A percentile compares a stretch with the other conserved stretches of the same genome.
These are phyloP conservation scores for Australoheros facetus DNA, from an alignment of 2,797 vertebrate species.

Conservation along the genomic window DNA sequence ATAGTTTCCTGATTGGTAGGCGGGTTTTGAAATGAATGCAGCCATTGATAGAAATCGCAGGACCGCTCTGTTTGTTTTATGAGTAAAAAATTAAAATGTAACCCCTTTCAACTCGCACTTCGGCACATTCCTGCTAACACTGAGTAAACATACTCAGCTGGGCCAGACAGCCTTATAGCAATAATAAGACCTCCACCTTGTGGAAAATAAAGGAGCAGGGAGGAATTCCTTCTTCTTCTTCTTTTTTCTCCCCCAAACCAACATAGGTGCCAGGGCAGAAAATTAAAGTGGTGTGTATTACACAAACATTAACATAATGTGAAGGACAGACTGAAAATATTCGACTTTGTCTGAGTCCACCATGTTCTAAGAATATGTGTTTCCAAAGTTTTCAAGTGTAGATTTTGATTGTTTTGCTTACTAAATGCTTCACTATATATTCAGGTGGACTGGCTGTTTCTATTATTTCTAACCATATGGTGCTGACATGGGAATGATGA, in stretches of 20 bases:
- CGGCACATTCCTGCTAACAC: conserved; percentile 69
- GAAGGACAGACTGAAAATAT: conserved; percentile 35
- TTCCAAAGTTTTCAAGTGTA: conserved; percentile 24
- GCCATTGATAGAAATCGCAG: conserved; percentile 78
- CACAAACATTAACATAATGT: conserved; percentile 54
- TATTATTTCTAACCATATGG: conserved; percentile 54
- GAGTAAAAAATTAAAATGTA: conserved; percentile 67
- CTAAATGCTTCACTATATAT: conserved; percentile 26
- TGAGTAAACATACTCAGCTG: conserved; percentile 74
- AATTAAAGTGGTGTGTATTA: conserved; percentile 50
- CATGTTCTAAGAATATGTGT: conserved; percentile 28
- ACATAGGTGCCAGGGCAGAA: conserved; percentile 47
- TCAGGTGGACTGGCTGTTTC: conserved; percentile 28
- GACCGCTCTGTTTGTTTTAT: conserved; percentile 71
- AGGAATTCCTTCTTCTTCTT: conserved; percentile 45
- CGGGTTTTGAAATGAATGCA: conserved; percentile 71
- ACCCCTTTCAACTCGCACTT: conserved; percentile 70
- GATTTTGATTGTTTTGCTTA: conserved; percentile 42
- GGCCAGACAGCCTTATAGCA: conserved; percentile 53
- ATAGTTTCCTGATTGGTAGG: conserved; percentile 52
- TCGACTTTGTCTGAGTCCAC: conserved; percentile 23
- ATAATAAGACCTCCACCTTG: conserved; percentile 64
- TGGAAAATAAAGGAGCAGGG: not conserved
- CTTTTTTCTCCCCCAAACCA: conserved; percentile 44
- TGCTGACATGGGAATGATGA: conserved; percentile 60